These are phyloP conservation scores for Sebastes elongatus DNA, from an alignment of 2,797 vertebrate genomes.

Conservation along the genomic window DNA sequence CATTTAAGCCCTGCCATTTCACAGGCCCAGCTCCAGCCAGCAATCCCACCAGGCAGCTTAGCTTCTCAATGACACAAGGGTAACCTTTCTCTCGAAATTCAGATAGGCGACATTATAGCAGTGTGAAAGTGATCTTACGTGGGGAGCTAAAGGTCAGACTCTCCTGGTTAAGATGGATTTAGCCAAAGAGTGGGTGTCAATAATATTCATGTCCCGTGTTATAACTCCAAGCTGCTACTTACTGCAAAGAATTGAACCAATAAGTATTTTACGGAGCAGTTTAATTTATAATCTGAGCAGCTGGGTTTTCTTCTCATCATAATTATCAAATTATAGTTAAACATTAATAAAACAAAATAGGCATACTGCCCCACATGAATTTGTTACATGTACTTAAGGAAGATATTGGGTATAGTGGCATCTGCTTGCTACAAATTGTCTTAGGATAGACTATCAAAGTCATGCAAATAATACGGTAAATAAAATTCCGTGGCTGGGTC, in stretches of 20 bases:
- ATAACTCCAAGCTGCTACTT: background rate
- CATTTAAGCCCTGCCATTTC: constrained; percentile 81
- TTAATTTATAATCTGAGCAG: background rate
- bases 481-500: constrained; percentile 21
- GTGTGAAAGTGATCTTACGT: constrained; percentile 52
- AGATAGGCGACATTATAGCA: constrained; percentile 30
- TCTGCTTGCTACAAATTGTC: constrained; percentile 1
- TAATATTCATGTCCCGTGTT: background rate
- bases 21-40: constrained; percentile 56
- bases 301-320: background rate
- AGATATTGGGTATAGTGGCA: background rate
- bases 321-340: background rate
- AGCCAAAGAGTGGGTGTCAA: constrained; percentile 26
- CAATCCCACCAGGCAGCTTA: constrained; percentile 67
- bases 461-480: constrained; percentile 38
- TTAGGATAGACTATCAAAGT: constrained; percentile 26
- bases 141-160: constrained; percentile 49
- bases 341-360: background rate
- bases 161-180: constrained; percentile 51
- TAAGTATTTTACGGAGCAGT: background rate
- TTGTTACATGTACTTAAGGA: constrained; percentile 4
- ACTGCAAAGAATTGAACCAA: background rate
- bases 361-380: background rate
- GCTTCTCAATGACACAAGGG: constrained; percentile 70
- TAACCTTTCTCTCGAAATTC: constrained; percentile 71